Evolutionary conservation across 2,888 invertebrate species (phyloP), one percentile per base, ranked within the genome.

Genomic region (Hirtodrosophila duncani): DNA sequence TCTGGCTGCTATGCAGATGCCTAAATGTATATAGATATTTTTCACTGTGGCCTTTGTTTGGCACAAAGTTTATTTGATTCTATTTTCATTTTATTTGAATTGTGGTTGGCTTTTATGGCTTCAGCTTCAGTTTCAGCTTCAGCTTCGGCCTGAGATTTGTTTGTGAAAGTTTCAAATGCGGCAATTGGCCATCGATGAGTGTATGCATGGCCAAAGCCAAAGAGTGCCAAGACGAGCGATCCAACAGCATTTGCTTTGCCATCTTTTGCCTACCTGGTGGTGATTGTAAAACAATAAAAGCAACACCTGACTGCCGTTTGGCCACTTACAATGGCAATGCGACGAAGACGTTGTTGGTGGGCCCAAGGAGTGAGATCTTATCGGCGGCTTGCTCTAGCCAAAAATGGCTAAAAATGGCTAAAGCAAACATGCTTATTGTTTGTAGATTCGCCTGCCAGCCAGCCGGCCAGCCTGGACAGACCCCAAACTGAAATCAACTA

Each of bases 21-120:
- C 30, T 52, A 33, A 55, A 33, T 52, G 18, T 52, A 43, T 29
- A 53, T 29, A 41, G 41, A 52, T 20, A 4, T 55, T 53, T 53
- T 53, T 52, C 51, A 52, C 67, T 55, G 41, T 69, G 66, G 70
- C 75, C 70, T 48, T 70, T 70, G 72, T 77, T 79, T 26, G 80
- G 38, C 29, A 37, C 43, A 77, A 80, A 66, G 66, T 74, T 74
- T 74, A 74, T 74, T 74, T 74, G 72, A 74, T 74, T 80, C 72
- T 80, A 77, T 80, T 80, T 74, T 80, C 72, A 80, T 72, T 77
- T 72, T 72, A 80, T 72, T 80, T 77, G 80, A 80, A 72, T 72
- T 72, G 72, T 80, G 80, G 48, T 72, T 51, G 60, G 77, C 81
- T 80, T 74, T 74, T 74, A 74, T 74, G 72, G 72, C 66, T 33